Percentiles rank a stretch among this genome's conserved stretches.
Evolutionary conservation across 2,113 vertebrate genomes (phyloP).

Genomic region (Pycnonotus jocosus): DNA sequence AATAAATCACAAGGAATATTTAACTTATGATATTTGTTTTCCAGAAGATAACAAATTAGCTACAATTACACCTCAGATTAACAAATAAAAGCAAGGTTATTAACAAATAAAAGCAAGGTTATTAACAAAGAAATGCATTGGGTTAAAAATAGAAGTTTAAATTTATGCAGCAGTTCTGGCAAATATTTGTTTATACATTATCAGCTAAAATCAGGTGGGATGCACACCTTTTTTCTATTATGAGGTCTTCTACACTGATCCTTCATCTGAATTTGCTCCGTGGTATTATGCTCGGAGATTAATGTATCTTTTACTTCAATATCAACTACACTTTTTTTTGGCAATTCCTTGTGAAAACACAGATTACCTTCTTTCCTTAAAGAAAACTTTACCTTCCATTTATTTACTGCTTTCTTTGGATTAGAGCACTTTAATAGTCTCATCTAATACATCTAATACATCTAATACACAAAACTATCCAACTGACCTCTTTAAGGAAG

Average conservation of each 20-base stretch:
- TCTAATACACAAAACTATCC: neutral
- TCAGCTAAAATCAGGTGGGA: neutral
- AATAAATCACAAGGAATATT: neutral
- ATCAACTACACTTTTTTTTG: accelerated
- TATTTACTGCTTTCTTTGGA: neutral
- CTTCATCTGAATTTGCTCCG: neutral
- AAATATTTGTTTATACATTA: neutral
- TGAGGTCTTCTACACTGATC: neutral
- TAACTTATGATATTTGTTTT: neutral
- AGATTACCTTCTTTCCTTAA: neutral
- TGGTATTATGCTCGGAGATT: neutral
- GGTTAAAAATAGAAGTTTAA: neutral
- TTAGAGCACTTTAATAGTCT: neutral
- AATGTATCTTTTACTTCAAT: neutral
- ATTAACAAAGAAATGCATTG: neutral
- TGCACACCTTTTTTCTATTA: neutral
- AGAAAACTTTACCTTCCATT: neutral
- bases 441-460: neutral
- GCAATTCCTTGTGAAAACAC: neutral
- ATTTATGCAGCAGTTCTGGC: neutral
- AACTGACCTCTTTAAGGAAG: neutral
- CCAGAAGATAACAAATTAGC: neutral
- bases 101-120: neutral
- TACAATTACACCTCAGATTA: neutral
- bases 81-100: neutral